Evolutionary conservation across 2,797 vertebrate genomes (phyloP).

Genomic region (Oryzias sinensis): DNA sequence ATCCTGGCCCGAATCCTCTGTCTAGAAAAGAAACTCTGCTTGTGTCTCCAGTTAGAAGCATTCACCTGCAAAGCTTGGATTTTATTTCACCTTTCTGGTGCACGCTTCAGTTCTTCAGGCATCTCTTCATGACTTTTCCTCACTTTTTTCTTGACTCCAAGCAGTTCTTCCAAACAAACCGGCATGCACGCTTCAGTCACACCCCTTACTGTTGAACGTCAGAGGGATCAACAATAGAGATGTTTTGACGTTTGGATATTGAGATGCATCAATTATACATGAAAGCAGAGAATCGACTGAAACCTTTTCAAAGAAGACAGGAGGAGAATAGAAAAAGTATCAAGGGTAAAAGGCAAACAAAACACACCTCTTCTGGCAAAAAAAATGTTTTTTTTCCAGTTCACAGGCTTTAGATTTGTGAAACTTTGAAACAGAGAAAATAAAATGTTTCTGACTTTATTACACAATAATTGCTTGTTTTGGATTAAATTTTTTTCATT

Average conservation of each 20-base stretch:
- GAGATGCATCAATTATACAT: slow-evolving; percentile 66
- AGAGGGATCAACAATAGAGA: slow-evolving; percentile 36
- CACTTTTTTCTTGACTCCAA: too few species aligned
- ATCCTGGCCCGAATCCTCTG: not conserved
- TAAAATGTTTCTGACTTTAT: too few species aligned
- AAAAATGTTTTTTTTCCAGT: not conserved
- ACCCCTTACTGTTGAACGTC: slow-evolving; percentile 22
- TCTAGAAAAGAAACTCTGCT: not conserved
- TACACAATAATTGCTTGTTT: too few species aligned
- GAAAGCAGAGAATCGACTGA: slow-evolving; percentile 39
- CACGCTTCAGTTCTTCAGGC: not conserved
- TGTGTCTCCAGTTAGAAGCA: not conserved
- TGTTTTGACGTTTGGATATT: slow-evolving; percentile 44
- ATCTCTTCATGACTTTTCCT: too few species aligned
- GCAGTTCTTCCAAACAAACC: not conserved
- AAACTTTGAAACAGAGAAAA: too few species aligned
- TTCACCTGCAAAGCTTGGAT: not conserved
- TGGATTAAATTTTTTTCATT: too few species aligned
- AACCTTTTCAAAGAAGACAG: slow-evolving; percentile 12
- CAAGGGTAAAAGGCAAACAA: slow-evolving; percentile 7
- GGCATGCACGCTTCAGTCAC: not conserved
- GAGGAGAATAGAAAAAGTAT: slow-evolving; percentile 7
- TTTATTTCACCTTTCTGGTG: not conserved
- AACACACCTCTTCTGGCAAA: slow-evolving; percentile 15
- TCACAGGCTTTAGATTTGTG: too few species aligned